A percentile compares a stretch with the other conserved stretches of the same genome.
Conservation (phyloP, 1,140 invertebrate species). For the Philaenus spumarius region DNA sequence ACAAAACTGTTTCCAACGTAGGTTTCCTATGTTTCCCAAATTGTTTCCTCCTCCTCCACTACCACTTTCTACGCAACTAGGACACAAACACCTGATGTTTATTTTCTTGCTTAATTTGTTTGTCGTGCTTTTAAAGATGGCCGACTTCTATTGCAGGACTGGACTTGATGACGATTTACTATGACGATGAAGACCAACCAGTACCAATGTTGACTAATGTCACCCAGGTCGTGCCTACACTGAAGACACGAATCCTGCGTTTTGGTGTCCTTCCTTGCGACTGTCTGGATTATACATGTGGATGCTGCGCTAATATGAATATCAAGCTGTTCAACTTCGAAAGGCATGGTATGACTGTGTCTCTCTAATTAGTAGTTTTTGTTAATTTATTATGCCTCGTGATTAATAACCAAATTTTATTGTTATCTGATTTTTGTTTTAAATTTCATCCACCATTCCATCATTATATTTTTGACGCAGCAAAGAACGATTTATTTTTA, state of each 20-base stretch:
- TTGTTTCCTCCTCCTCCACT: too few relatives aligned
- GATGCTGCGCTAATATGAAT: slow-evolving; percentile 56
- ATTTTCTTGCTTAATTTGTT: too few relatives aligned
- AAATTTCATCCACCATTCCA: too few relatives aligned
- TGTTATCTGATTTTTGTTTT: too few relatives aligned
- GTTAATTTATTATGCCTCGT: neutral
- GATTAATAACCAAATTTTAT: too few relatives aligned
- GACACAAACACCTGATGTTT: too few relatives aligned
- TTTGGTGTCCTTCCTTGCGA: slow-evolving; percentile 43
- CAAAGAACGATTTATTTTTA: too few relatives aligned
- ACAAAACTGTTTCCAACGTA: too few relatives aligned
- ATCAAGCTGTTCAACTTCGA: slow-evolving; percentile 45
- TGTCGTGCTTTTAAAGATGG: too few relatives aligned
- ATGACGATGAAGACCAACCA: slow-evolving; percentile 13
- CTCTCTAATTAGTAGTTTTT: neutral
- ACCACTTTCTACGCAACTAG: too few relatives aligned
- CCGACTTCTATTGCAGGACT: neutral
- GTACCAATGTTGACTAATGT: slow-evolving; percentile 10
- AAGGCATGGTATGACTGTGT: slow-evolving; percentile 7
- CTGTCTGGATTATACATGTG: slow-evolving; percentile 51
- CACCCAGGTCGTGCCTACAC: neutral
- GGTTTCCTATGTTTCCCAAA: too few relatives aligned
- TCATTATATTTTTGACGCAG: too few relatives aligned
- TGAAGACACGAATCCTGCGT: slow-evolving; percentile 4
- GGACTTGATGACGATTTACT: slow-evolving; percentile 13